Evolutionary conservation across 2,113 vertebrate species (phyloP).

Genomic region (Ailuropoda melanoleuca): DNA sequence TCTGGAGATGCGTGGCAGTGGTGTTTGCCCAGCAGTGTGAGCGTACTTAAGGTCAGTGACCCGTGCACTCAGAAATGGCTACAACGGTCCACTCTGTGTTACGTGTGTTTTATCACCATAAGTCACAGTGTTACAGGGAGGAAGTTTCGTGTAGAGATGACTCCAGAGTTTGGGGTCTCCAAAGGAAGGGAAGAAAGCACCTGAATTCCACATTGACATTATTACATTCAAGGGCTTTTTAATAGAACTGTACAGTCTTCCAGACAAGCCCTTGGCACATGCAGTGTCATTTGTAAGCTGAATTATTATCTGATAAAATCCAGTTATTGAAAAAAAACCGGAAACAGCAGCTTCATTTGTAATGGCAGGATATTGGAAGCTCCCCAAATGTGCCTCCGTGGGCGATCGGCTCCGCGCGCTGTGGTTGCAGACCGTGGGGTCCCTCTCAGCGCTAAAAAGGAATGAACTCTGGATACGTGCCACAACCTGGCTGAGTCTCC

Average conservation of each 20-base stretch:
- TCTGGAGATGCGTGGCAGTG: too few species aligned
- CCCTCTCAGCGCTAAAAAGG: not conserved
- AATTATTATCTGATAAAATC: not conserved
- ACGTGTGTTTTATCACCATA: too few species aligned
- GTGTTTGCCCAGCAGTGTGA: accelerated
- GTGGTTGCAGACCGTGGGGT: too few species aligned
- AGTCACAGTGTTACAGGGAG: not conserved
- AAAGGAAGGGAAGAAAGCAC: not conserved
- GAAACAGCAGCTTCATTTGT: not conserved
- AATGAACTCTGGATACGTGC: accelerated
- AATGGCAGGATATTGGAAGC: not conserved
- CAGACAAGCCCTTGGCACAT: not conserved
- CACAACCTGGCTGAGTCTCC: not conserved
- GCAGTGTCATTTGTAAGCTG: not conserved
- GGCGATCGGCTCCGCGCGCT: accelerated
- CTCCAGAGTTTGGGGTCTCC: not conserved
- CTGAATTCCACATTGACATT: not conserved
- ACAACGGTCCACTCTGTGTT: too few species aligned
- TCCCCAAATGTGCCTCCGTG: accelerated
- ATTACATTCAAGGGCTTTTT: not conserved
- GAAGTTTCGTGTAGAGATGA: not conserved
- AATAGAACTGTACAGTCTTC: not conserved
- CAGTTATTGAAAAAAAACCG: not conserved
- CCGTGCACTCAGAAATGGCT: not conserved
- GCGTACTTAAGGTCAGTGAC: not conserved